A percentile compares a stretch with the other conserved stretches of the same genome.
Evolutionary conservation across 2,113 vertebrate species (phyloP).

Genomic region (Trematocara zebra): DNA sequence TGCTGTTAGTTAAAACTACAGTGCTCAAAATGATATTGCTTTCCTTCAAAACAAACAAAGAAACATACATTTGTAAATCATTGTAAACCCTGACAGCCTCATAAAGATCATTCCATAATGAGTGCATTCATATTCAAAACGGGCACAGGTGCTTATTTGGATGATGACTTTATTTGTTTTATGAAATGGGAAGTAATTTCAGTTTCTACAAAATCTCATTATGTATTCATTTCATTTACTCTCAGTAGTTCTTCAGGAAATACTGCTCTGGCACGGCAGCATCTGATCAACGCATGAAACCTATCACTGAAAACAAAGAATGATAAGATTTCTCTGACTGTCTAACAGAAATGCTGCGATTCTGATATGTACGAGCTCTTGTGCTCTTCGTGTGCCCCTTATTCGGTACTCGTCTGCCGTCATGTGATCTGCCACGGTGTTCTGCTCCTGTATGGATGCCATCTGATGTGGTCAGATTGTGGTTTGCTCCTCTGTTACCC

Average conservation of each 20-base stretch:
- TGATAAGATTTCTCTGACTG: not conserved
- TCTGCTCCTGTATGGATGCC: not conserved
- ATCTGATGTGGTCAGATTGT: not conserved
- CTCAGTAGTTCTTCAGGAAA: not conserved
- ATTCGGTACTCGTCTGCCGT: not conserved
- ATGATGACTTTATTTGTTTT: not conserved
- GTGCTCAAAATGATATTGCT: not conserved
- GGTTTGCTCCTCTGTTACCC: slow-evolving; percentile 14
- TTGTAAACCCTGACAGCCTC: not conserved
- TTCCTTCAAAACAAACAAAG: not conserved
- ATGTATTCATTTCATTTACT: not conserved
- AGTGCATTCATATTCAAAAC: too few species aligned
- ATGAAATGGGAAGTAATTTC: not conserved
- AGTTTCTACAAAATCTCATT: not conserved
- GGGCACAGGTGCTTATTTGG: not conserved
- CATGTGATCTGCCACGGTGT: not conserved
- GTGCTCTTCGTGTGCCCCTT: not conserved
- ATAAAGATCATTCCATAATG: not conserved
- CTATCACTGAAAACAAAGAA: not conserved
- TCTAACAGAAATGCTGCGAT: not conserved
- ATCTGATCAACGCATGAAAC: not conserved
- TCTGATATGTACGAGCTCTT: not conserved
- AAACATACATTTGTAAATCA: not conserved
- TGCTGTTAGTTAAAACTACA: not conserved
- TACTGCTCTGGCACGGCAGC: not conserved